Evolutionary conservation across 2,113 vertebrate genomes (phyloP), one percentile per base, ranked within the genome.

Genomic region (Aramus guarauna): DNA sequence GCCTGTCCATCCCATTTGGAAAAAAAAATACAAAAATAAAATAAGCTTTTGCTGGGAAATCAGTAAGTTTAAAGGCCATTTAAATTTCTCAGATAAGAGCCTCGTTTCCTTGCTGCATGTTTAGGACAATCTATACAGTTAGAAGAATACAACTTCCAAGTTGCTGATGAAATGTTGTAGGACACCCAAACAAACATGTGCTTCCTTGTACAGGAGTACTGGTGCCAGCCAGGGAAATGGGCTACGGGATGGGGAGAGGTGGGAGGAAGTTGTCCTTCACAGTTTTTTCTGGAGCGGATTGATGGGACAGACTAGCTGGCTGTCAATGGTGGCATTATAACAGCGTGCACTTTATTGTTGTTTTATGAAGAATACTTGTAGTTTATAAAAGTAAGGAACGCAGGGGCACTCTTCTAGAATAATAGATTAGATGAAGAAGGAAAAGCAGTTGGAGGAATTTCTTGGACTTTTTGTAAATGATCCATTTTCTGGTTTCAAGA

Each of bases 401-500:
- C 81, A 89, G 37, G 66, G 93, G 59, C 80, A 69, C 87, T 93
- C 62, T 95, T 95, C 73, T 92, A 73, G 52, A 92, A 74, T 72
- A 68, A 79, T 21, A 88, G 85, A 79, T 75, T 92, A 88, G 73
- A 43, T 82, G 36, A 92, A 86, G 88, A 56, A 62, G 62, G 77
- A 94, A 78, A 85, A 94, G 72, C 63, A 77, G 45, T 55, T 72
- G 96, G 85, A 82, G 74, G 21, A 72, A 62, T 96, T 94, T 77
- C 39, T 88, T 4, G 15, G 83, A 78, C 83, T 62, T 96, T 95
- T 94, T 97, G 96, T 92, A 92, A 95, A 93, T 83, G 74, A 74
- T 83, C 87, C 87, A 96, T 53, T 97, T 98, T 97, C 96, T 96
- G 93, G 64, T 96, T 97, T 97, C 93, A 72, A 75, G 72, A 47